A percentile compares a stretch with the other conserved stretches of the same genome.
These are phyloP conservation scores for Zalophus californianus DNA, from an alignment of 2,797 vertebrate genomes.

Conservation along the genomic window DNA sequence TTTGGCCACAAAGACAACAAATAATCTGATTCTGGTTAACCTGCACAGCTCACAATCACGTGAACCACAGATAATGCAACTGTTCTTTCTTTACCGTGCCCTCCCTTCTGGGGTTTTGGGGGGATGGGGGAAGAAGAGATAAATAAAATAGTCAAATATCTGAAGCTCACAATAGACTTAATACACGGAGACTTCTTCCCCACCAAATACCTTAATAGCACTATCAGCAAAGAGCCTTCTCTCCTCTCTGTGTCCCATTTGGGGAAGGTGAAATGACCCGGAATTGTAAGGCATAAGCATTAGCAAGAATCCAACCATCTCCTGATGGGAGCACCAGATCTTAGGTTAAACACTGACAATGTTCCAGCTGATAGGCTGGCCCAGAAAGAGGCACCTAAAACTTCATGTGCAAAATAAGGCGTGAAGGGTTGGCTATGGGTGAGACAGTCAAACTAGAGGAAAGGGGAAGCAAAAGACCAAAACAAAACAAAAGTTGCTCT, in stretches of 20 bases:
- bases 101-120: neutral
- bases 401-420: neutral
- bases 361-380: neutral
- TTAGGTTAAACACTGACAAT: neutral
- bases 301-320: neutral
- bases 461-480: neutral
- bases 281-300: neutral
- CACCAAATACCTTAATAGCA: neutral
- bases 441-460: neutral
- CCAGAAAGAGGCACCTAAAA: neutral
- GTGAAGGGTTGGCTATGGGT: neutral
- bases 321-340: neutral
- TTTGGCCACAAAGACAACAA: neutral
- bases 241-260: neutral
- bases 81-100: neutral
- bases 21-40: neutral
- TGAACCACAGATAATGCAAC: neutral
- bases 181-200: neutral
- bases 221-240: neutral
- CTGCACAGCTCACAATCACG: neutral
- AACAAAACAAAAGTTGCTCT: neutral
- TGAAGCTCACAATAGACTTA: neutral
- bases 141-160: neutral
- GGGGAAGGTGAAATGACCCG: neutral
- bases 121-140: neutral